Percentiles rank a stretch among this genome's conserved stretches.
Evolutionary conservation across 2,113 vertebrate genomes (phyloP).

Genomic region (Cygnus buccinator): DNA sequence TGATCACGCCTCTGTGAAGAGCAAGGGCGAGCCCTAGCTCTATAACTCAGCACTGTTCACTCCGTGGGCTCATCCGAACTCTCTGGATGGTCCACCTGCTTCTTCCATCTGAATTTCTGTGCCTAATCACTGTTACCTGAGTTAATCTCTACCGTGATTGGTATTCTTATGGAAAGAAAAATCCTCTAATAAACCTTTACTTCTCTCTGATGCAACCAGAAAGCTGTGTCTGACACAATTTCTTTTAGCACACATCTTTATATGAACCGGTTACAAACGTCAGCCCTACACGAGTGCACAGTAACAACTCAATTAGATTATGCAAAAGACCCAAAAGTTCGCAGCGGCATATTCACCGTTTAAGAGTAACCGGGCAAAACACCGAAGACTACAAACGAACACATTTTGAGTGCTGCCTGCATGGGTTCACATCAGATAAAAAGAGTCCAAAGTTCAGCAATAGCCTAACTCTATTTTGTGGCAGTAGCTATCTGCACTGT

Average conservation of each 20-base stretch:
- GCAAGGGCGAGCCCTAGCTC: background rate
- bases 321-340: background rate
- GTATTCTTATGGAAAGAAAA: background rate
- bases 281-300: background rate
- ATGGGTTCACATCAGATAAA: too few species aligned
- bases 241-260: background rate
- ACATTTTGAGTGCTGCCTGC: background rate
- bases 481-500: background rate
- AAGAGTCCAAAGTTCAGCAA: background rate
- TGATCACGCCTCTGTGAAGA: background rate
- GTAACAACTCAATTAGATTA: accelerated
- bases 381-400: background rate
- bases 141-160: background rate
- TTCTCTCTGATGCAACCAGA: constrained; percentile 48
- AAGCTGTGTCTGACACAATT: background rate
- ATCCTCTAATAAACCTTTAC: constrained; percentile 58
- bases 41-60: background rate
- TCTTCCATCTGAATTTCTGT: background rate
- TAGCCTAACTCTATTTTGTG: background rate
- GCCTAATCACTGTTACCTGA: background rate
- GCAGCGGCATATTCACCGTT: background rate
- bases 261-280: background rate
- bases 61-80: background rate
- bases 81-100: background rate
- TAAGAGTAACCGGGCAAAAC: background rate